Conservation (phyloP, 2,888 invertebrate genomes). For the Thera obeliscata region DNA sequence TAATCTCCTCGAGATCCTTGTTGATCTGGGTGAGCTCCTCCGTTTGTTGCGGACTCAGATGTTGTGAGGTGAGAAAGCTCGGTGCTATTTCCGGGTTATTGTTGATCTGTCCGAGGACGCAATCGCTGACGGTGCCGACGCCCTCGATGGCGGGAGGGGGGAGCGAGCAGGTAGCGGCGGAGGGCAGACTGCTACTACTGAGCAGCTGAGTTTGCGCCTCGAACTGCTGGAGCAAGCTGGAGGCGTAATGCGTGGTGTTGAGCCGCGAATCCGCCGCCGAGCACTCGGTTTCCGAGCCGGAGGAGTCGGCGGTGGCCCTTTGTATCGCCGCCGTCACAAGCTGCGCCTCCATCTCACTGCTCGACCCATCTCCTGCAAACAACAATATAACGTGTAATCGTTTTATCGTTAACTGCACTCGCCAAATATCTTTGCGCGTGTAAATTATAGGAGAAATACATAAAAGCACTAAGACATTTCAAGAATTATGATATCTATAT, state of each 20-base stretch:
- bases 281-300: slow-evolving; percentile 89
- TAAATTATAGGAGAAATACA: not conserved
- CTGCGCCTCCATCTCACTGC: slow-evolving; percentile 90
- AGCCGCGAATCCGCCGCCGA: slow-evolving; percentile 82
- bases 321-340: slow-evolving; percentile 91
- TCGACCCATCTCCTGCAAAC: slow-evolving; percentile 85
- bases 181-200: slow-evolving; percentile 72
- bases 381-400: slow-evolving; percentile 8
- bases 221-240: slow-evolving; percentile 91
- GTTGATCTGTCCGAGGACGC: slow-evolving; percentile 74
- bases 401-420: not conserved
- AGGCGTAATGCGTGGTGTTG: slow-evolving; percentile 87
- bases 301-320: slow-evolving; percentile 87
- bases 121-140: slow-evolving; percentile 69
- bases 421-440: slow-evolving; percentile 6
- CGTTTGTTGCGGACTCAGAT: slow-evolving; percentile 78
- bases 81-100: slow-evolving; percentile 69
- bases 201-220: slow-evolving; percentile 91
- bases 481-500: too few relatives aligned
- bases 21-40: slow-evolving; percentile 80
- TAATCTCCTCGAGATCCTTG: slow-evolving; percentile 80
- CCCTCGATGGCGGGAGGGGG: slow-evolving; percentile 63
- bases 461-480: too few relatives aligned
- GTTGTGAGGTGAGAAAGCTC: slow-evolving; percentile 70
- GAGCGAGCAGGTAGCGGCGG: slow-evolving; percentile 52